phyloP scores from a whole-genome alignment of 2,888 invertebrate genomes.

The Antitype chi region DNA sequence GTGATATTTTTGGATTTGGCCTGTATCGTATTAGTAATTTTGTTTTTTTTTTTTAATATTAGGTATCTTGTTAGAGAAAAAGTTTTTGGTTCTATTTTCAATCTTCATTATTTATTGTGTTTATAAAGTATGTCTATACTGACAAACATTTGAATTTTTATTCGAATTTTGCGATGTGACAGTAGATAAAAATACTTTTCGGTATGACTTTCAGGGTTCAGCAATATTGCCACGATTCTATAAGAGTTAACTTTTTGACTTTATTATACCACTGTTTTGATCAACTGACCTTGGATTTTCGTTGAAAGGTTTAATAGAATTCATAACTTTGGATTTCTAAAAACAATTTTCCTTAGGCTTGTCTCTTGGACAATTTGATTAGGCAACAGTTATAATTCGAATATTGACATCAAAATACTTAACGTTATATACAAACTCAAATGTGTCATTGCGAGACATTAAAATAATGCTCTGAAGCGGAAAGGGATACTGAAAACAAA shows the following conservation, averaged over 20 bases:
- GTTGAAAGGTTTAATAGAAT: not conserved
- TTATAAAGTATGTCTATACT: no score
- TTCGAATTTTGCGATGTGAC: no score
- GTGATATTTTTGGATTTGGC: no score
- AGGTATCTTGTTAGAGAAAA: no score
- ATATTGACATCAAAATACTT: not conserved
- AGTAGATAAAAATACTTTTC: not conserved
- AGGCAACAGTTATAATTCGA: not conserved
- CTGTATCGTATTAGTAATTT: no score
- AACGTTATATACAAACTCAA: constrained; percentile 9
- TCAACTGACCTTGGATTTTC: not conserved
- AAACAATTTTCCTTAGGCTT: not conserved
- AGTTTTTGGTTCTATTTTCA: no score
- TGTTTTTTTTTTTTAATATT: no score
- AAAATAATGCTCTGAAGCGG: constrained; percentile 17
- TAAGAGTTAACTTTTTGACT: not conserved
- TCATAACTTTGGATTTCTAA: not conserved
- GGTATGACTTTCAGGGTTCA: no score
- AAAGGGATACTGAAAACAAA: constrained; percentile 22
- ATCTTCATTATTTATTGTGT: no score
- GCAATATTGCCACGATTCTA: not conserved
- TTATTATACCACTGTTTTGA: no score
- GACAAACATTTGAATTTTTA: no score
- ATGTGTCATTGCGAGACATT: constrained; percentile 16
- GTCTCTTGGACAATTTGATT: not conserved